Evolutionary conservation across 1,140 invertebrate species (phyloP).

Genomic region (Drosophila mauritiana): DNA sequence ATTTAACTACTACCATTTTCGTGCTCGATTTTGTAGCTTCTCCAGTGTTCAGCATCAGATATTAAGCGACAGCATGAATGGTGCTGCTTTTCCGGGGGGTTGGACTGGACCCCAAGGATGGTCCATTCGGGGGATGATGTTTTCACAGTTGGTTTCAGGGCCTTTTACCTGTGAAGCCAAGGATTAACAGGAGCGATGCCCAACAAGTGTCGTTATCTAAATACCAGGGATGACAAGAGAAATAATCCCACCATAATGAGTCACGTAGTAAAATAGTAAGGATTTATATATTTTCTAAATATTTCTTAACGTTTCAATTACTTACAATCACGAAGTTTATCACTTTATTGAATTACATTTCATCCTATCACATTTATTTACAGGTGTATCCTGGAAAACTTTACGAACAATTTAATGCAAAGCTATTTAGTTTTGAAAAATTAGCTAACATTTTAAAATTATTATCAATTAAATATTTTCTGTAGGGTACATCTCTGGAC

Average conservation of each 20-base stretch:
- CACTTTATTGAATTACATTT: too few species aligned
- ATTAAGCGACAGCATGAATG: slow-evolving; percentile 30
- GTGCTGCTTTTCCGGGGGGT: slow-evolving; percentile 2
- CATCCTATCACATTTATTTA: too few species aligned
- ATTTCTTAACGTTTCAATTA: too few species aligned
- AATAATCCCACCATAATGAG: too few species aligned
- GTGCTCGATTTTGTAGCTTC: slow-evolving; percentile 52
- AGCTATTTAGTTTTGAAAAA: too few species aligned
- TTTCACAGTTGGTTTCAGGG: slow-evolving; percentile 11
- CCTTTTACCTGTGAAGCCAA: slow-evolving; percentile 19
- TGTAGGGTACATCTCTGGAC: slow-evolving; percentile 1
- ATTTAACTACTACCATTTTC: slow-evolving; percentile 76
- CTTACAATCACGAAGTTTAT: too few species aligned
- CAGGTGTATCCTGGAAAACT: too few species aligned
- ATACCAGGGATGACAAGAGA: slow-evolving; percentile 2
- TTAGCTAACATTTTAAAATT: neutral
- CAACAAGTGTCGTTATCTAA: slow-evolving; percentile 24
- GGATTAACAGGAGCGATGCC: slow-evolving; percentile 8
- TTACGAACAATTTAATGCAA: too few species aligned
- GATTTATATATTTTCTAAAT: too few species aligned
- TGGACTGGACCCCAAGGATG: neutral
- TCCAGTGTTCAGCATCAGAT: slow-evolving; percentile 34
- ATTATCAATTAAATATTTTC: neutral
- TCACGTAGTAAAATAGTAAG: too few species aligned
- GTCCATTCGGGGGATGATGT: slow-evolving; percentile 36